These are phyloP conservation scores for Enteromius trimaculatus DNA, from an alignment of 2,797 vertebrate genomes.

Conservation along the genomic window DNA sequence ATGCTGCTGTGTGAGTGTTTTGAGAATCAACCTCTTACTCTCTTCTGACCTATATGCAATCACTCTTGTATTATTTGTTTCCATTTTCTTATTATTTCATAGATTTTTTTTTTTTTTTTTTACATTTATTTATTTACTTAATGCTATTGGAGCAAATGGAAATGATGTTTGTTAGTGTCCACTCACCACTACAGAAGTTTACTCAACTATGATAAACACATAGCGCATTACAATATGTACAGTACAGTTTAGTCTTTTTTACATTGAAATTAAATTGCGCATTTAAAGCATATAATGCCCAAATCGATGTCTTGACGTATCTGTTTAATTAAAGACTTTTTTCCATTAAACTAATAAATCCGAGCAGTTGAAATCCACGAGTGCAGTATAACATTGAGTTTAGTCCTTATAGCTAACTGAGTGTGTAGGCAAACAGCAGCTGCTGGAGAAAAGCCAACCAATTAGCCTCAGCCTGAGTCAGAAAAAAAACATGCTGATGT, in stretches of 20 bases:
- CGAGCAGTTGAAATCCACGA: constrained; percentile 21
- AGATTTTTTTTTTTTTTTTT: background rate
- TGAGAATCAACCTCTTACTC: background rate
- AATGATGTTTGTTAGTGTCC: background rate
- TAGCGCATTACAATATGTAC: background rate
- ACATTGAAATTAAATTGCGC: background rate
- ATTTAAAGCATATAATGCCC: background rate
- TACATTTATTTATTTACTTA: background rate
- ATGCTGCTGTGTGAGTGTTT: background rate
- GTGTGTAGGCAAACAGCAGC: constrained; percentile 35
- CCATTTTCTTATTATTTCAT: background rate
- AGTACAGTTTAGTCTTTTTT: background rate
- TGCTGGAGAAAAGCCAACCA: constrained; percentile 55
- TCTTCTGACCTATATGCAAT: background rate
- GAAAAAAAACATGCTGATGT: constrained; percentile 52
- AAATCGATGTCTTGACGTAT: background rate
- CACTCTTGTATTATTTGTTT: background rate
- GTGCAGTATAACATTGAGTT: constrained; percentile 17
- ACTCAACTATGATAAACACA: background rate
- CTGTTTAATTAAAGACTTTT: constrained; percentile 13
- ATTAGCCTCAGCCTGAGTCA: constrained; percentile 53
- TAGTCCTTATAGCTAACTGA: constrained; percentile 24
- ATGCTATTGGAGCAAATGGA: background rate
- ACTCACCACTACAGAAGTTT: background rate
- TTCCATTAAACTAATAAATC: constrained; percentile 11